These are phyloP conservation scores for Propsilocerus akamusi DNA, from an alignment of 1,140 invertebrate genomes.

Conservation along the genomic window DNA sequence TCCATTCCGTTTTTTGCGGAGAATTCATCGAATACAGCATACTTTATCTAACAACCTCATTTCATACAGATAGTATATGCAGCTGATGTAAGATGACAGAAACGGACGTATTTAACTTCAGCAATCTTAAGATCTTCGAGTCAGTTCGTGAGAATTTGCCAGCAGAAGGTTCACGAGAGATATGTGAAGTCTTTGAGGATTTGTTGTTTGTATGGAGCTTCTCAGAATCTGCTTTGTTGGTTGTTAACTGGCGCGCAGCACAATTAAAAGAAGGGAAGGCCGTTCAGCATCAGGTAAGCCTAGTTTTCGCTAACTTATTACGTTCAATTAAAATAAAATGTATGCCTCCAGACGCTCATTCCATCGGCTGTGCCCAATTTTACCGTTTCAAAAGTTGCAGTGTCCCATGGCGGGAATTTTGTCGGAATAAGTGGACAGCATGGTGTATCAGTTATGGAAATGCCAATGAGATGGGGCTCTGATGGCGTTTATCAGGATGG, in stretches of 20 bases:
- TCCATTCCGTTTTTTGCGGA: not conserved
- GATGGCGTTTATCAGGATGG: slow-evolving; percentile 20
- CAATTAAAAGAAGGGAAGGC: slow-evolving; percentile 6
- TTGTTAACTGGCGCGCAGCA: slow-evolving; percentile 17
- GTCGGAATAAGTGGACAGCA: slow-evolving; percentile 18
- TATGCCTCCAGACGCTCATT: slow-evolving; percentile 15
- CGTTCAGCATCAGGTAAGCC: slow-evolving; percentile 10
- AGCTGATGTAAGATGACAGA: too few relatives aligned
- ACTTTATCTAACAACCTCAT: too few relatives aligned
- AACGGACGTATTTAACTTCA: not conserved
- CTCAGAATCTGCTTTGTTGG: slow-evolving; percentile 12
- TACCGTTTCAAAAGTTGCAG: slow-evolving; percentile 20
- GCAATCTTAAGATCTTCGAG: not conserved
- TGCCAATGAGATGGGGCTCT: slow-evolving; percentile 24
- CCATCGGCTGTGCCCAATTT: slow-evolving; percentile 18
- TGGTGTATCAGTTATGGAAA: slow-evolving; percentile 22
- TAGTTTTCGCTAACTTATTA: not conserved
- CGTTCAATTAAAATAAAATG: not conserved
- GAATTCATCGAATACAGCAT: not conserved
- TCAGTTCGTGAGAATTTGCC: not conserved
- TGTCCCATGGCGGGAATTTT: slow-evolving; percentile 20
- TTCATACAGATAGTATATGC: too few relatives aligned
- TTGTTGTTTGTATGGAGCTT: slow-evolving; percentile 19
- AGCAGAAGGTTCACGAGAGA: not conserved
- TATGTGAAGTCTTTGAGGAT: slow-evolving; percentile 11